Percentiles rank a stretch among this genome's conserved stretches.
These are phyloP conservation scores for Myioborus miniatus DNA, from an alignment of 2,797 vertebrate genomes.

Conservation along the genomic window DNA sequence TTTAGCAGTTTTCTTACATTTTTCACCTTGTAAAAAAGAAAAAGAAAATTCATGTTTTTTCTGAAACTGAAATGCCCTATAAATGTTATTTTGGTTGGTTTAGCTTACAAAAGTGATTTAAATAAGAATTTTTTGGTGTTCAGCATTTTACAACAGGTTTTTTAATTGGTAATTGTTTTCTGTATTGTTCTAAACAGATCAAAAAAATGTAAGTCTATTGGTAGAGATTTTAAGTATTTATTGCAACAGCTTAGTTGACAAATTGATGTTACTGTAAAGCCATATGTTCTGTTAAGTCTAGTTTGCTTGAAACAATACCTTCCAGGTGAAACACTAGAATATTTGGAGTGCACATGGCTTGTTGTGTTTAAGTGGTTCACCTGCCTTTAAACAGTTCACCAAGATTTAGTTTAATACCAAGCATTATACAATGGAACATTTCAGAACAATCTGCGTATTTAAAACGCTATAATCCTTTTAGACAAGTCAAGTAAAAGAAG, in stretches of 20 bases:
- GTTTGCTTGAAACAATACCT: constrained; percentile 76
- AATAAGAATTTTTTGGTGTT: constrained; percentile 82
- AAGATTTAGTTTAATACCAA: constrained; percentile 66
- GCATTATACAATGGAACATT: constrained; percentile 60
- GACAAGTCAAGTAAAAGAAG: constrained; percentile 62
- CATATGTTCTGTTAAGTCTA: constrained; percentile 79
- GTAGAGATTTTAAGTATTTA: constrained; percentile 92
- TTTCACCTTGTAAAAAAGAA: constrained; percentile 79
- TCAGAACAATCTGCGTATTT: constrained; percentile 66
- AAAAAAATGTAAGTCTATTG: constrained; percentile 83
- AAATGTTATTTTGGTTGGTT: constrained; percentile 81
- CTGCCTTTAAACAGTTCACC: constrained; percentile 77
- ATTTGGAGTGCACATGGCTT: constrained; percentile 80
- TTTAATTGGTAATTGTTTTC: constrained; percentile 89
- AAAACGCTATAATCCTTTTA: constrained; percentile 50
- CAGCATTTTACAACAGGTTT: constrained; percentile 85
- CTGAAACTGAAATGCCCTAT: constrained; percentile 77
- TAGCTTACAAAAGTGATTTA: constrained; percentile 80
- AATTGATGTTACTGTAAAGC: constrained; percentile 84
- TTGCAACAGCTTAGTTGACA: constrained; percentile 84
- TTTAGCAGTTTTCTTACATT: constrained; percentile 83
- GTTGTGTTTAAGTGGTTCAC: constrained; percentile 74
- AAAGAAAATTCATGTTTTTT: constrained; percentile 76
- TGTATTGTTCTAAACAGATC: constrained; percentile 85
- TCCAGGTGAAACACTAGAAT: constrained; percentile 76